These are phyloP conservation scores for Acanthopleura granulata DNA, from an alignment of 2,888 invertebrate species.

Conservation along the genomic window DNA sequence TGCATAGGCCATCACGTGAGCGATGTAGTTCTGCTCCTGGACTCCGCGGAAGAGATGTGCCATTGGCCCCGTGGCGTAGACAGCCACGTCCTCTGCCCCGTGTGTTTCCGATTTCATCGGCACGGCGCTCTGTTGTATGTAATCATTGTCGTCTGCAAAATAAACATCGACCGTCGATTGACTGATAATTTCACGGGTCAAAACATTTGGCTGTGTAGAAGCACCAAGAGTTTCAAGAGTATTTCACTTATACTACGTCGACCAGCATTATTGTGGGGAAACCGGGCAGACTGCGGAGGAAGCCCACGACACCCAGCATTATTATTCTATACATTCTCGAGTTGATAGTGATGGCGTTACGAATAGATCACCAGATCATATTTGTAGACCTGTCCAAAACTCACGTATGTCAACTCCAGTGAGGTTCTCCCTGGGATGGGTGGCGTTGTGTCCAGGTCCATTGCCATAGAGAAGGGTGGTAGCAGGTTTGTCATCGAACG, in stretches of 20 bases:
- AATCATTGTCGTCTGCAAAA: slow-evolving; percentile 29
- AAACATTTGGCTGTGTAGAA: too few species aligned
- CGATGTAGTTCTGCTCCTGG: slow-evolving; percentile 91
- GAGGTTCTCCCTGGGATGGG: slow-evolving; percentile 38
- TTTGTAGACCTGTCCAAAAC: slow-evolving; percentile 18
- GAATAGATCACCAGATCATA: too few species aligned
- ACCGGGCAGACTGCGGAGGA: too few species aligned
- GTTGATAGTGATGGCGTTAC: too few species aligned
- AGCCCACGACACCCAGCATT: too few species aligned
- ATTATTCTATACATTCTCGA: too few species aligned
- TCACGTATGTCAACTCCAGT: slow-evolving; percentile 44
- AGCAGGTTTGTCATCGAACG: slow-evolving; percentile 47
- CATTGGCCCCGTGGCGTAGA: slow-evolving; percentile 87
- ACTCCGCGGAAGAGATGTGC: slow-evolving; percentile 84
- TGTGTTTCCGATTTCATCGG: slow-evolving; percentile 60
- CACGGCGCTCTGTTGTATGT: slow-evolving; percentile 37
- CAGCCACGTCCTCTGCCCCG: slow-evolving; percentile 81
- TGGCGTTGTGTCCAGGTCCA: slow-evolving; percentile 46
- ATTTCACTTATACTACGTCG: too few species aligned
- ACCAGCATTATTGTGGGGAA: too few species aligned
- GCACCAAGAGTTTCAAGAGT: too few species aligned
- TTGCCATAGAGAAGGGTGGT: slow-evolving; percentile 60
- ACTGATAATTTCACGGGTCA: neutral
- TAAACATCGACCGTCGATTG: neutral
- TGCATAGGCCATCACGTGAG: slow-evolving; percentile 86